Conservation (phyloP, 2,888 invertebrate species). For the Leptopterna dolabrata region DNA sequence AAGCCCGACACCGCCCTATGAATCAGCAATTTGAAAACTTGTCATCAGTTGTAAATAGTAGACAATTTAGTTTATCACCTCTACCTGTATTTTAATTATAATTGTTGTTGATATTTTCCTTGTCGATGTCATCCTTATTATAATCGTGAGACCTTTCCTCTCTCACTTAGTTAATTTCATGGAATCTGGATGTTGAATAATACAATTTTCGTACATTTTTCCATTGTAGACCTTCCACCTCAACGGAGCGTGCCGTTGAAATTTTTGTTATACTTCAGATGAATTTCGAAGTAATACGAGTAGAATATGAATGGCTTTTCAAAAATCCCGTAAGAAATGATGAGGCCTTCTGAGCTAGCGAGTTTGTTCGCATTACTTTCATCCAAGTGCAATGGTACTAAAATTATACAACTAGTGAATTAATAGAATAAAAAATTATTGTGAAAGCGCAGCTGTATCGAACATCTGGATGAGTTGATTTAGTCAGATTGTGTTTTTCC, state of each 20-base stretch:
- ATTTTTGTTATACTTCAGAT: background rate
- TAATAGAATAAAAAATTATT: background rate
- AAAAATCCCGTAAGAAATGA: slow-evolving; percentile 19
- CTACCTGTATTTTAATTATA: slow-evolving; percentile 15
- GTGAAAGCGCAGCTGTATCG: background rate
- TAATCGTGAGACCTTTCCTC: slow-evolving; percentile 10
- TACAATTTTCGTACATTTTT: background rate
- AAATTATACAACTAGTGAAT: background rate
- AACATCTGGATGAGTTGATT: slow-evolving; percentile 55
- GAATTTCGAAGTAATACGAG: background rate
- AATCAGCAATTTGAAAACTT: background rate
- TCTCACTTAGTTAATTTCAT: background rate
- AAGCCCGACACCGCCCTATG: slow-evolving; percentile 35
- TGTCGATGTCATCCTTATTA: background rate
- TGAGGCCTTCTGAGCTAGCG: slow-evolving; percentile 28
- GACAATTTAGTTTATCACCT: slow-evolving; percentile 29
- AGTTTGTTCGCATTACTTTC: background rate
- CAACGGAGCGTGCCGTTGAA: background rate
- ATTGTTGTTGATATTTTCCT: slow-evolving; percentile 1
- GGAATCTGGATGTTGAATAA: background rate
- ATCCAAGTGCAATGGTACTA: slow-evolving; percentile 40
- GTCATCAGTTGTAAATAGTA: slow-evolving; percentile 27
- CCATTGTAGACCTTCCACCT: background rate
- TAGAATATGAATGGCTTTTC: slow-evolving; percentile 1
- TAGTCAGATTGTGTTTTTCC: slow-evolving; percentile 44